Evolutionary conservation across 1,140 invertebrate species (phyloP).

Genomic region (Ceratitis capitata): DNA sequence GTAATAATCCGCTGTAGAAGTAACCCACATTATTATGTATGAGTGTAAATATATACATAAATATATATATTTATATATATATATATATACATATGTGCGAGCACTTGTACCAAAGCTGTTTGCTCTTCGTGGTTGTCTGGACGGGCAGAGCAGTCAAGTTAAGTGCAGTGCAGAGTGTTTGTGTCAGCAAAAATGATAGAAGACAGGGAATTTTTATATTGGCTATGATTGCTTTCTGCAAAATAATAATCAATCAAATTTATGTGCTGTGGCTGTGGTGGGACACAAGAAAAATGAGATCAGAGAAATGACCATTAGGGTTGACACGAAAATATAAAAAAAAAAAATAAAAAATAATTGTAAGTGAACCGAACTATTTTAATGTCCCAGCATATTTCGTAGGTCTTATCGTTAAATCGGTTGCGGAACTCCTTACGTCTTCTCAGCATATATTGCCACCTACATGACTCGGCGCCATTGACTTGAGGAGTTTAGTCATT

Average conservation of each 20-base stretch:
- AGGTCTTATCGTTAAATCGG: no score
- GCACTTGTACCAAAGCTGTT: neutral
- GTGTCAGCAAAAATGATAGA: neutral
- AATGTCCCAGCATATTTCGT: no score
- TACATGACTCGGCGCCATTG: no score
- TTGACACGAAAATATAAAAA: no score
- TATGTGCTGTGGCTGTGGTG: neutral
- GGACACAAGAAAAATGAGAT: neutral
- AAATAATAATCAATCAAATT: conserved; percentile 20
- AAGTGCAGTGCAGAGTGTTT: neutral
- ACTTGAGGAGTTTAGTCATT: no score
- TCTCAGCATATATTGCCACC: no score
- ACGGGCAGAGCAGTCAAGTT: neutral
- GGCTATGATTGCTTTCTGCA: conserved; percentile 15
- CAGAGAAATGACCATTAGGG: neutral
- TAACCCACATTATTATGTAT: neutral
- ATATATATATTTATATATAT: neutral
- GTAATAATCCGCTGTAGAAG: neutral
- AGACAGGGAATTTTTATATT: conserved; percentile 3
- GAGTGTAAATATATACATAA: neutral
- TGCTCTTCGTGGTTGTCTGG: neutral
- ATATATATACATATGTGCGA: neutral
- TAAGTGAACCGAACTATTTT: no score
- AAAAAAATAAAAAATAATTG: no score
- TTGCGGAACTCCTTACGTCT: no score